Base-by-base conservation (phyloP, 2,888 invertebrate genomes). In the Odontocolon sp. region DNA sequence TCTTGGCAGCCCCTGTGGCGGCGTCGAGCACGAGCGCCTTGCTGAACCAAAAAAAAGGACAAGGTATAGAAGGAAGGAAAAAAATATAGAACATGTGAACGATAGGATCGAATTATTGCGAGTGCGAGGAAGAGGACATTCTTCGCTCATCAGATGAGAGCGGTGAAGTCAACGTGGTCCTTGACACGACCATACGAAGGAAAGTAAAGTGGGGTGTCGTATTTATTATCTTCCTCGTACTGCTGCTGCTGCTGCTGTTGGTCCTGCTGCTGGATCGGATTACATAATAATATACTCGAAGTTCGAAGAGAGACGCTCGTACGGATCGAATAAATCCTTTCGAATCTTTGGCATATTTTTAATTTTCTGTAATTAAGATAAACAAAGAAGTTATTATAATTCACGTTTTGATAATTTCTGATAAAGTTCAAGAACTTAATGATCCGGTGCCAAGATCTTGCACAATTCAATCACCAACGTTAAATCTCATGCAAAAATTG, bases 21-120 rank as follows among this genome's bases (percentile, higher is more conserved):
- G 69, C 73, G 40, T 61, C 56, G 76, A 71, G 79, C 74, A 79
- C 75, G 75, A 70, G 79, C 79, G 59, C 68, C 40, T 56, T 57
- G 77, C 42, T 45, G 45, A 50, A 56, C 50, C 54, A 33, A 63
- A 52, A 54, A 70, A 23, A 61, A 64, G 50, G 64, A 54, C 47
- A 38, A 45, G 54, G 16, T 26, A 50, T 57, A 45, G 64, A 63
- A 33, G 47, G 40, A 33, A n/a, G 11, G 23, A 45, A 23, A n/a
- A 45, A n/a, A n/a, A n/a, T n/a, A n/a, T n/a, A 16, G 14, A 54
- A 33, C 1, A 33, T 8, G 9, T n/a, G 42, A 18, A 45, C 38
- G 47, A 40, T 16, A 42, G 31, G 42, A 75, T 63, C 69, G 72
- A 67, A 33, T 52, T 40, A 66, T 33, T 47, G 45, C 31, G 70